phyloP scores from a whole-genome alignment of 2,888 invertebrate species.

The Sinhomidia bicolor region DNA sequence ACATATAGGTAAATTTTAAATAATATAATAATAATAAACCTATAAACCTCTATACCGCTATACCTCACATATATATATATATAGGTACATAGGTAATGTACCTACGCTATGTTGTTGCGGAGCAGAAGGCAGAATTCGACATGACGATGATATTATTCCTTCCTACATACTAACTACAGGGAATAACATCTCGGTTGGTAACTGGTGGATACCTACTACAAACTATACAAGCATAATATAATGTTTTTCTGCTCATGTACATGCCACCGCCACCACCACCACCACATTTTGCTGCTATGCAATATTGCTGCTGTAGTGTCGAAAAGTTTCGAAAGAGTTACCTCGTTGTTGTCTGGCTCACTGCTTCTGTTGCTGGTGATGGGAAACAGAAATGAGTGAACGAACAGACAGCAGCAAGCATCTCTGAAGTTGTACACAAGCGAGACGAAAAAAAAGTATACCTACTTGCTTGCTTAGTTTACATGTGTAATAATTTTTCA shows the following conservation, averaged over 20 bases:
- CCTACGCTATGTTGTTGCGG: background rate
- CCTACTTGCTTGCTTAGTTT: background rate
- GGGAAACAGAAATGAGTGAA: background rate
- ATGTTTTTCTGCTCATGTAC: background rate
- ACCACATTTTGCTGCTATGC: background rate
- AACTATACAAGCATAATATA: background rate
- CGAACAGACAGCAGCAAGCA: background rate
- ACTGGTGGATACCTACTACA: background rate
- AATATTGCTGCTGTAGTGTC: too few species aligned
- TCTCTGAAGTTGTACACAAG: background rate
- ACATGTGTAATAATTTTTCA: background rate
- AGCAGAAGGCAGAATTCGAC: conserved; percentile 12
- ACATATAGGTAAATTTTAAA: background rate
- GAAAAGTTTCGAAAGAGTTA: conserved; percentile 15
- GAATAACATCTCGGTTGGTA: background rate
- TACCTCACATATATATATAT: background rate
- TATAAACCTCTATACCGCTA: too few species aligned
- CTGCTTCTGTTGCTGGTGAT: too few species aligned
- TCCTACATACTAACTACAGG: background rate
- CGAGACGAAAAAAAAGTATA: conserved; percentile 2
- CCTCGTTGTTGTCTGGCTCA: background rate
- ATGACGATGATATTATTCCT: background rate
- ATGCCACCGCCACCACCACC: background rate
- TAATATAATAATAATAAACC: too few species aligned
- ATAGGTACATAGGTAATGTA: background rate